Evolutionary conservation across 1,140 invertebrate genomes (phyloP).

Genomic region (Drosophila neocordata): DNA sequence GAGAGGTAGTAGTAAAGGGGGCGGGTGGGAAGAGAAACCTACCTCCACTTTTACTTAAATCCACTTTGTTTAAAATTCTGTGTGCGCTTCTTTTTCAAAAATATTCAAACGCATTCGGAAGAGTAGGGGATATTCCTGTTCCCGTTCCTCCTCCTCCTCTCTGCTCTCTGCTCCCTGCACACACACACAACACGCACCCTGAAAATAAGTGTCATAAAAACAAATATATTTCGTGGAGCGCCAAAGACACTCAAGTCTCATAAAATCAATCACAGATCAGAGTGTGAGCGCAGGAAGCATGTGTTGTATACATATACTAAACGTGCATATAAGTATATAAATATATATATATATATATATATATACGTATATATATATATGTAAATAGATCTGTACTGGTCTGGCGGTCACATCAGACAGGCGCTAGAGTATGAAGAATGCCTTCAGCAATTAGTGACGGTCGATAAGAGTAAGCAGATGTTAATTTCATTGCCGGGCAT

Average conservation of each 20-base stretch:
- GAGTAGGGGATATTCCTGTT: background rate
- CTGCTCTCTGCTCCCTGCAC: background rate
- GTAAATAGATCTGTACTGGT: background rate
- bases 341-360: background rate
- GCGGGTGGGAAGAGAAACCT: too few species aligned
- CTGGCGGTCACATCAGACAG: constrained; percentile 14
- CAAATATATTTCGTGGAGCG: constrained; percentile 21
- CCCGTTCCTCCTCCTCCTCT: background rate
- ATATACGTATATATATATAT: background rate
- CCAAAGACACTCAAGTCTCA: constrained; percentile 19
- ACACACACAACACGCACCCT: background rate
- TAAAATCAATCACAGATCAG: constrained; percentile 59
- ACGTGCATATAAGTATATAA: constrained; percentile 1
- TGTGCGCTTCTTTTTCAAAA: constrained; percentile 55
- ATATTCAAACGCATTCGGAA: constrained; percentile 51
- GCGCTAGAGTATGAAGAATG: constrained; percentile 25
- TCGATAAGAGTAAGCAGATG: constrained; percentile 56
- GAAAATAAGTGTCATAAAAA: constrained; percentile 29
- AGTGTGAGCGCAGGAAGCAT: constrained; percentile 26
- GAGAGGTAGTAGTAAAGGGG: background rate
- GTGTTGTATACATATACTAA: background rate
- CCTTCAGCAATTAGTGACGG: constrained; percentile 55
- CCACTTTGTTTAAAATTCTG: constrained; percentile 45
- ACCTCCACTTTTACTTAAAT: constrained; percentile 13
- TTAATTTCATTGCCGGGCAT: constrained; percentile 48